These are phyloP conservation scores for Coenobita brevimanus DNA, from an alignment of 1,140 invertebrate species.

Conservation along the genomic window DNA sequence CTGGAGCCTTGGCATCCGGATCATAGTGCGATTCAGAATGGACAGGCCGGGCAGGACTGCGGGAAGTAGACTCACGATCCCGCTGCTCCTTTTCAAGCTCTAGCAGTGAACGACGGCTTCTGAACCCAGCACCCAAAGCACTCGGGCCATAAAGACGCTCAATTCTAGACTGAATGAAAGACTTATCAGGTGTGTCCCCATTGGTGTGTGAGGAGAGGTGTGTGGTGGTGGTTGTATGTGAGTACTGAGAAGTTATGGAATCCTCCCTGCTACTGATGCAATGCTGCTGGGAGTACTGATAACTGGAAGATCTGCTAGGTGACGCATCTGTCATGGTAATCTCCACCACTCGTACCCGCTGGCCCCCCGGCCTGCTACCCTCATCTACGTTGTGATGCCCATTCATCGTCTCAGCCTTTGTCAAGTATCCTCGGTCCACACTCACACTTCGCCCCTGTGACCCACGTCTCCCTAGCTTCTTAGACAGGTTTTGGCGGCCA, in stretches of 20 bases:
- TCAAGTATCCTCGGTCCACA: conserved; percentile 63
- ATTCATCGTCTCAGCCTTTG: conserved; percentile 55
- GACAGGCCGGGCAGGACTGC: conserved; percentile 20
- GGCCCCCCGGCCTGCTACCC: not conserved
- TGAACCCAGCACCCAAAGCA: conserved; percentile 87
- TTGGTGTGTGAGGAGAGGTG: conserved; percentile 44
- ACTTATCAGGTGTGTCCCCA: conserved; percentile 73
- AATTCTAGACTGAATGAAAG: conserved; percentile 90
- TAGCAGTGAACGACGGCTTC: conserved; percentile 72
- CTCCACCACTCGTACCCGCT: conserved; percentile 37
- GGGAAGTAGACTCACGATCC: conserved; percentile 51
- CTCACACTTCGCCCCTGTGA: conserved; percentile 60
- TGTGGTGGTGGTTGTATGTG: not conserved
- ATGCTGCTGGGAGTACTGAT: conserved; percentile 42
- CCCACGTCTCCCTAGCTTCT: conserved; percentile 30
- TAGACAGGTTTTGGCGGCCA: conserved; percentile 49
- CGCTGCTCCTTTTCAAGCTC: conserved; percentile 57
- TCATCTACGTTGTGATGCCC: conserved; percentile 24
- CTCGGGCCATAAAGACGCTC: conserved; percentile 90
- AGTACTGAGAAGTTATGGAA: not conserved
- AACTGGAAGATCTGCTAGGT: conserved; percentile 34
- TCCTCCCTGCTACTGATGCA: not conserved
- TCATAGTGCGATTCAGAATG: conserved; percentile 60
- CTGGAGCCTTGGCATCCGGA: conserved; percentile 58
- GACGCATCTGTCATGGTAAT: conserved; percentile 44